Percentiles rank a stretch among this genome's conserved stretches.
Evolutionary conservation across 2,888 invertebrate species (phyloP).

Genomic region (Venusia cambrica): DNA sequence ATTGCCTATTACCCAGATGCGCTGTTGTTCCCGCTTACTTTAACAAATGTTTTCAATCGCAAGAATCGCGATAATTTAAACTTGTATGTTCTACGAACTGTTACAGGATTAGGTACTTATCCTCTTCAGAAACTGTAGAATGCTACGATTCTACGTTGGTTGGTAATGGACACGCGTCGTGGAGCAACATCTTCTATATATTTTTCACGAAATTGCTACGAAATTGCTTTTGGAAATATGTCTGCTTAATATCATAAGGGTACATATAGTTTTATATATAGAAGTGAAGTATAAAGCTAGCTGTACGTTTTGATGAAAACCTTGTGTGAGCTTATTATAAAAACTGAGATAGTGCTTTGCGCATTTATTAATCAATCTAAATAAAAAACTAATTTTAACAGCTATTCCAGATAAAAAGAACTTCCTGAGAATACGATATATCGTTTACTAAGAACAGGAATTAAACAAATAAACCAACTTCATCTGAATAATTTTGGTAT

Average conservation of each 20-base stretch:
- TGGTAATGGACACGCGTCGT: conserved; percentile 23
- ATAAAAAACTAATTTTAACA: too few relatives aligned
- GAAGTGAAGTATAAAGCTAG: too few relatives aligned
- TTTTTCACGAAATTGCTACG: conserved; percentile 19
- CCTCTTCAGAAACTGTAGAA: conserved; percentile 23
- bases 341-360: too few relatives aligned
- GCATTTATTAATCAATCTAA: too few relatives aligned
- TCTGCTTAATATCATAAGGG: conserved; percentile 7
- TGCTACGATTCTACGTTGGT: conserved; percentile 19
- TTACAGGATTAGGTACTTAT: conserved; percentile 30
- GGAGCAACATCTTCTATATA: conserved; percentile 21
- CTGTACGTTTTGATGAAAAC: too few relatives aligned
- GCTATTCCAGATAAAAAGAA: too few relatives aligned
- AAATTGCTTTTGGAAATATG: conserved; percentile 20
- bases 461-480: too few relatives aligned
- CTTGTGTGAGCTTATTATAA: too few relatives aligned
- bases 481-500: too few relatives aligned
- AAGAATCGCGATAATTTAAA: conserved; percentile 54
- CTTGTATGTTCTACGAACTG: conserved; percentile 41
- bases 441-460: too few relatives aligned
- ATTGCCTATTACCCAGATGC: conserved; percentile 52
- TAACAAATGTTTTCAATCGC: conserved; percentile 53
- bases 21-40: conserved; percentile 42
- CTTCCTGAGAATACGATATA: too few relatives aligned
- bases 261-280: not conserved